A percentile compares a stretch with the other conserved stretches of the same genome.
These are phyloP conservation scores for Heterodera filipjevi DNA, from an alignment of 2,888 invertebrate species.

Conservation along the genomic window DNA sequence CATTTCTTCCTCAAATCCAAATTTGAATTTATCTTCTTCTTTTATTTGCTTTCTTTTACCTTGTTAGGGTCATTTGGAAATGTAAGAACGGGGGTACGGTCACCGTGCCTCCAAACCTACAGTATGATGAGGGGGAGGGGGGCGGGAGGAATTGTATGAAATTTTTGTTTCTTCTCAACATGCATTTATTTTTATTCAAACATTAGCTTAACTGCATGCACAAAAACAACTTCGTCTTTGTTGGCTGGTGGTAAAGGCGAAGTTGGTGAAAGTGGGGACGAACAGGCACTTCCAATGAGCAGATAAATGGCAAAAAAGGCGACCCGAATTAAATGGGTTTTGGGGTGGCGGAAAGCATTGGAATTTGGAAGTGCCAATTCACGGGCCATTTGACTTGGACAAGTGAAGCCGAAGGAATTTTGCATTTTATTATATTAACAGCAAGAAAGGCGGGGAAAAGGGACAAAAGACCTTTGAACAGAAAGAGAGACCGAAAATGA, in stretches of 20 bases:
- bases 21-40: background rate
- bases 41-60: background rate
- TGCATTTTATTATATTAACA: too few relatives aligned
- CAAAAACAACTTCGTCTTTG: constrained; percentile 16
- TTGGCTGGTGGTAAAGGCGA: background rate
- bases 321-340: background rate
- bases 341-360: background rate
- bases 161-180: too few relatives aligned
- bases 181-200: background rate
- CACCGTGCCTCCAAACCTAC: constrained; percentile 56
- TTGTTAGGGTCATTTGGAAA: constrained; percentile 39
- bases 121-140: background rate
- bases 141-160: too few relatives aligned
- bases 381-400: too few relatives aligned
- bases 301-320: background rate
- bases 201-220: constrained; percentile 12
- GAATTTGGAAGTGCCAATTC: too few relatives aligned
- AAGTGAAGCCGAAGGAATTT: too few relatives aligned
- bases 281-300: background rate
- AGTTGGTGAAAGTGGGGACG: background rate
- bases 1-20: constrained; percentile 17
- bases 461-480: background rate
- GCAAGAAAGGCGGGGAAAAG: background rate
- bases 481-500: background rate
- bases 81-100: constrained; percentile 48